These are phyloP conservation scores for Notarius quadriscutis DNA, from an alignment of 2,113 vertebrate genomes.

Conservation along the genomic window DNA sequence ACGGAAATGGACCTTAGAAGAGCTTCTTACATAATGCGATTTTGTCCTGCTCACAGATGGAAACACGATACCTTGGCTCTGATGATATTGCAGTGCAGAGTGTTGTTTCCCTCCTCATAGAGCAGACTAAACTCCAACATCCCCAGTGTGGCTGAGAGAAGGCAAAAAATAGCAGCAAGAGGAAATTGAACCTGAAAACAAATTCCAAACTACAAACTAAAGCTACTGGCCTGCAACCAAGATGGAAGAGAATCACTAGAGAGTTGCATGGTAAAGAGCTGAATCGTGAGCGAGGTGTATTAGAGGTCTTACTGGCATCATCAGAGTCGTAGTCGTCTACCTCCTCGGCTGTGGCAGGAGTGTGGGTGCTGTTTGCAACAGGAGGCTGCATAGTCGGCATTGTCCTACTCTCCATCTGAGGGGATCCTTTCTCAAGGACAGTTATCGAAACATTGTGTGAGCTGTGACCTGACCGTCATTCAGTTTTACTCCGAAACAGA, in stretches of 20 bases:
- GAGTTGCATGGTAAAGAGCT: conserved; percentile 29
- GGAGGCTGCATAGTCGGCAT: conserved; percentile 55
- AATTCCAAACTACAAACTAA: conserved; percentile 2
- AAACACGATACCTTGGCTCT: conserved; percentile 78
- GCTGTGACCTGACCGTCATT: background rate
- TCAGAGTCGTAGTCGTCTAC: conserved; percentile 85
- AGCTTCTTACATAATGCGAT: conserved; percentile 20
- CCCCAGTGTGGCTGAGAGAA: conserved; percentile 76
- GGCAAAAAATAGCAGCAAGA: conserved; percentile 12
- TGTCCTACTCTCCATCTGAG: conserved; percentile 58
- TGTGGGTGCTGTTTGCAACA: conserved; percentile 11
- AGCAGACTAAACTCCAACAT: conserved; percentile 84
- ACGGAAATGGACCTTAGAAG: conserved; percentile 23
- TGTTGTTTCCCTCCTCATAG: conserved; percentile 78
- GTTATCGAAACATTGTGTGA: conserved; percentile 16
- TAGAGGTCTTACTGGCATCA: conserved; percentile 77
- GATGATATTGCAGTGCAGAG: conserved; percentile 81
- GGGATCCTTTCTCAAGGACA: conserved; percentile 21
- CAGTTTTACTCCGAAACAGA: background rate
- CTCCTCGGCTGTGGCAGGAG: conserved; percentile 64
- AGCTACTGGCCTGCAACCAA: background rate
- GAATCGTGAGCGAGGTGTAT: conserved; percentile 13
- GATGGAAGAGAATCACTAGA: background rate
- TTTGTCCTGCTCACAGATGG: background rate
- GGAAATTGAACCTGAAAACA: background rate